Evolutionary conservation across 2,888 invertebrate species (phyloP).

Genomic region (Erannis defoliaria): DNA sequence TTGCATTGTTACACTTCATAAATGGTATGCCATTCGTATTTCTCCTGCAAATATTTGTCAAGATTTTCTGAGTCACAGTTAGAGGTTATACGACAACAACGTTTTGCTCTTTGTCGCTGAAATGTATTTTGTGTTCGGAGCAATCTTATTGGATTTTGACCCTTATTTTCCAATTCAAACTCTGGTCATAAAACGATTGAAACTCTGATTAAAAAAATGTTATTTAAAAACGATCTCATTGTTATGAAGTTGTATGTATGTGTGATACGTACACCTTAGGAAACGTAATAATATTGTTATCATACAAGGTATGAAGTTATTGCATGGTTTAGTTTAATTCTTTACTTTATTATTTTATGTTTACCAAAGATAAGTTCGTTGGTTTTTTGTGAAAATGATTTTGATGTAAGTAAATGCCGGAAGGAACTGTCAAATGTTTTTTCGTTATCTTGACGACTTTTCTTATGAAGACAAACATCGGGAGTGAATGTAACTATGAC

Average conservation of each 20-base stretch:
- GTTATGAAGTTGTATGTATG: slow-evolving; percentile 78
- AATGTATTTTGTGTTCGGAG: background rate
- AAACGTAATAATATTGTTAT: slow-evolving; percentile 81
- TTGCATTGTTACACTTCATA: too few relatives aligned
- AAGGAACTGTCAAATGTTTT: slow-evolving; percentile 15
- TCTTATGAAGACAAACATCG: slow-evolving; percentile 21
- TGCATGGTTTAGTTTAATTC: slow-evolving; percentile 54
- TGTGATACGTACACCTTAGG: slow-evolving; percentile 67
- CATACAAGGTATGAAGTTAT: slow-evolving; percentile 86
- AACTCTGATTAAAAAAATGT: slow-evolving; percentile 69
- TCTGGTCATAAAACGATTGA: slow-evolving; percentile 74
- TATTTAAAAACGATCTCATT: slow-evolving; percentile 84
- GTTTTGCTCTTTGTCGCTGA: background rate
- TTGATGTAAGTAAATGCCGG: slow-evolving; percentile 32
- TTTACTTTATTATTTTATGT: slow-evolving; percentile 53
- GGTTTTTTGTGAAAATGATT: slow-evolving; percentile 38
- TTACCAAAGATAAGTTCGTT: slow-evolving; percentile 84
- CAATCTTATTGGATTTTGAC: slow-evolving; percentile 16
- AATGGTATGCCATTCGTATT: too few relatives aligned
- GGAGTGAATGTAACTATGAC: slow-evolving; percentile 6
- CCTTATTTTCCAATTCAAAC: slow-evolving; percentile 46
- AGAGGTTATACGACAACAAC: background rate
- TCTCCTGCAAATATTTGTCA: background rate
- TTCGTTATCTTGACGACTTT: slow-evolving; percentile 3
- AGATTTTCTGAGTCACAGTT: background rate